These are phyloP conservation scores for Microcebus murinus DNA, from an alignment of 2,113 vertebrate species.

Conservation along the genomic window DNA sequence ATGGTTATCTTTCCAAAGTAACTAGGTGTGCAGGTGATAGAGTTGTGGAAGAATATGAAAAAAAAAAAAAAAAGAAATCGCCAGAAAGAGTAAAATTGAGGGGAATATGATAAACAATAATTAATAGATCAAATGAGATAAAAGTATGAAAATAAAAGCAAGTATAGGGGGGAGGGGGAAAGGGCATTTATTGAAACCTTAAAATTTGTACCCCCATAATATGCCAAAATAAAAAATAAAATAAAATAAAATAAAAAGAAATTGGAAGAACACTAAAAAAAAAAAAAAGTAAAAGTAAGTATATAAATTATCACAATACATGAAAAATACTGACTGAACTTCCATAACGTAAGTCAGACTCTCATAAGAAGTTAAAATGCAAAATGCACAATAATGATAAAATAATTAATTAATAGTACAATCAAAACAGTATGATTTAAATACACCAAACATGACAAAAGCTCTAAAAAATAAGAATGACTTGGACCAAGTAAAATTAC, in stretches of 20 bases:
- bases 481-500: background rate
- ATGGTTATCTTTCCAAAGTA: background rate
- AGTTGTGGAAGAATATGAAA: background rate
- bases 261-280: too few relatives aligned
- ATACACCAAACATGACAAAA: background rate
- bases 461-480: background rate
- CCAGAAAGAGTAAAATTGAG: background rate
- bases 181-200: too few relatives aligned
- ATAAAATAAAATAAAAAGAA: too few relatives aligned
- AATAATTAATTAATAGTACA: background rate
- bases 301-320: background rate
- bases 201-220: too few relatives aligned
- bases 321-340: background rate
- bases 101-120: background rate
- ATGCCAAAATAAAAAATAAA: too few relatives aligned
- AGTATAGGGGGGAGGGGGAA: too few relatives aligned
- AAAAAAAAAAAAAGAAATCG: background rate
- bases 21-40: background rate
- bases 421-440: background rate
- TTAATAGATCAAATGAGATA: conserved; percentile 13
- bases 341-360: background rate
- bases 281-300: background rate
- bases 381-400: background rate
- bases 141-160: conserved; percentile 1
- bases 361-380: background rate